These are phyloP conservation scores for Chondrosia reniformis DNA, from an alignment of 37 sponge, comb jelly and placozoan species.

Conservation along the genomic window DNA sequence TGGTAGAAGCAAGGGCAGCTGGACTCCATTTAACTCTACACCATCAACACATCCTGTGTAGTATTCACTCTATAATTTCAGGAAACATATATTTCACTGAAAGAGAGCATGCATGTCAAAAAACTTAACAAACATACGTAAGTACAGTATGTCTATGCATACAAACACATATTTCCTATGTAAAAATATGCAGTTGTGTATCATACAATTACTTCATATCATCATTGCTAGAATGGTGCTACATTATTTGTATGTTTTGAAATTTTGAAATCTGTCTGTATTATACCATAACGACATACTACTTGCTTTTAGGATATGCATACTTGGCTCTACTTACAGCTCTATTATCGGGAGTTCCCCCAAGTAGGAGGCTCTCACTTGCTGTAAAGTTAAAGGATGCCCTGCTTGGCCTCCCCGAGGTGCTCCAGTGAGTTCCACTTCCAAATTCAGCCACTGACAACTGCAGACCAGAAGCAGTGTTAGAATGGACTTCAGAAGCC, in stretches of 20 bases:
- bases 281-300: too few relatives aligned
- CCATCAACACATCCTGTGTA: conserved; percentile 61
- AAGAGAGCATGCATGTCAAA: not conserved
- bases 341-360: too few relatives aligned
- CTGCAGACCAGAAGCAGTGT: not conserved
- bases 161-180: not conserved
- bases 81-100: too few relatives aligned
- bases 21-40: conserved; percentile 38
- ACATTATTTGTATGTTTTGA: too few relatives aligned
- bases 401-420: not conserved
- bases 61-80: conserved; percentile 3
- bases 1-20: conserved; percentile 37
- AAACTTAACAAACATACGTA: not conserved
- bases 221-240: too few relatives aligned
- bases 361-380: too few relatives aligned
- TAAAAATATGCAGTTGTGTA: not conserved
- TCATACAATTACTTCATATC: too few relatives aligned
- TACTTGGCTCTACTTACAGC: too few relatives aligned
- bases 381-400: not conserved
- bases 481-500: not conserved
- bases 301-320: too few relatives aligned
- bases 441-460: conserved; percentile 9
- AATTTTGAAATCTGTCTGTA: too few relatives aligned
- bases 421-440: conserved; percentile 10
- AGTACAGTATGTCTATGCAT: not conserved